Evolutionary conservation across 30 jellyfish, hydroid and myxozoan genomes (phyloP), one percentile per base, ranked within the genome.

Genomic region (Catostylus mosaicus): DNA sequence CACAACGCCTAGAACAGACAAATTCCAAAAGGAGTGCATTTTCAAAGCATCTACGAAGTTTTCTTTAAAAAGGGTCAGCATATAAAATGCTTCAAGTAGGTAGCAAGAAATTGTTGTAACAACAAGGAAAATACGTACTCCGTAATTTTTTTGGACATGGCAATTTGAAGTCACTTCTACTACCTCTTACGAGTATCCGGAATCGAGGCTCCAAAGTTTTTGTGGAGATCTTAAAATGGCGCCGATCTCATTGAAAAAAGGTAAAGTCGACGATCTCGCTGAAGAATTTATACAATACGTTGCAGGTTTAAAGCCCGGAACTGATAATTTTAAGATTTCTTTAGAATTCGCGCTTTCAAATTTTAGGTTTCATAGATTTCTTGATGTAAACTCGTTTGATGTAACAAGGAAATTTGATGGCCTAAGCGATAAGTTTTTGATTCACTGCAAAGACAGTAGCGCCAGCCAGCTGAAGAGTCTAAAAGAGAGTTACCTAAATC

Each of bases 341-440:
- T 23, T 77, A 54, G 96, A 83, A 0, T 90, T 72, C 72, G 95
- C 74, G 16, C 47, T 90, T 66, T 90, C 97, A 26, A 90, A 90
- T 60, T 83, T 90, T 31, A 82, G 97, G 86, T 90, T 91, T 52
- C 90, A 91, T 63, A 73, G 89, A 27, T 91, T 91, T 63, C 93
- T 91, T 1, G 98, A 91, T 64, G 98, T 91, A 3, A 91, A 91
- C 54, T 85, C 98, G 18, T 71, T 71, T 30, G 96, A 91, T 52
- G 93, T 91, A 22, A 24, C 89, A 51, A 61, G 94, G 33, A 34
- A 69, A 33, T 27, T 91, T 18, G 78, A 95, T 40, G 98, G 98
- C 79, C 82, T 81, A 45, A 34, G 65, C 18, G 75, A 67, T 29
- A 91, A 91, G 79, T 91, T 91, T 71, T 26, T 32, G 7, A 73